Evolutionary conservation across 2,113 vertebrate genomes (phyloP).

Genomic region (Pithys albifrons): DNA sequence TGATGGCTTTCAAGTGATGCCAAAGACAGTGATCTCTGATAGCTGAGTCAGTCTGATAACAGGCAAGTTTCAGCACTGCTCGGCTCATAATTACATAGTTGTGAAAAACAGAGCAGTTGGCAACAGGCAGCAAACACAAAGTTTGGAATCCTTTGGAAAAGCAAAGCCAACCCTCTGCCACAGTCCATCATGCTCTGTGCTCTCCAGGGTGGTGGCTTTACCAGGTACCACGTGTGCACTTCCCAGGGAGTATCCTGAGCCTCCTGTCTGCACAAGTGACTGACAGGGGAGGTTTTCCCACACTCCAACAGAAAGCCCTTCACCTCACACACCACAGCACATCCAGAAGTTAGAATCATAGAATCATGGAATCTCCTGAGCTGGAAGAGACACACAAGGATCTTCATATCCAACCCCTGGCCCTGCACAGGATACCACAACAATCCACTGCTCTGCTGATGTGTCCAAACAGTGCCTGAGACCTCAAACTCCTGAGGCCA

Average conservation of each 20-base stretch:
- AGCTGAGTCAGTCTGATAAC: not conserved
- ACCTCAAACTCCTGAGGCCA: not conserved
- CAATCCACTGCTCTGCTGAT: not conserved
- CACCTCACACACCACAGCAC: not conserved
- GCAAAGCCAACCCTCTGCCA: not conserved
- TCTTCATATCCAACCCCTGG: not conserved
- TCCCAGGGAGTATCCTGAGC: not conserved
- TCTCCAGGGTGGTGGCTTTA: not conserved
- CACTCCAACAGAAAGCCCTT: not conserved
- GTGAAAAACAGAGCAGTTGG: not conserved
- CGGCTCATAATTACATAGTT: not conserved
- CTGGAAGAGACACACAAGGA: not conserved
- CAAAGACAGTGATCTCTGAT: slow-evolving; percentile 42
- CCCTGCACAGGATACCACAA: not conserved
- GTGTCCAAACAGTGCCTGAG: not conserved
- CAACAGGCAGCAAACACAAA: not conserved
- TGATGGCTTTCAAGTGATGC: slow-evolving; percentile 25
- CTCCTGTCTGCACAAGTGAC: not conserved
- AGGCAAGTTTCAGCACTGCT: slow-evolving; percentile 42
- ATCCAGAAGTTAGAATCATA: not conserved
- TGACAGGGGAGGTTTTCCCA: not conserved
- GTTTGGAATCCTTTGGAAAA: not conserved
- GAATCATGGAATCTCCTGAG: not conserved
- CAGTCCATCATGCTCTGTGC: not conserved
- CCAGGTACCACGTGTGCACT: not conserved